A percentile compares a stretch with the other conserved stretches of the same genome.
Conservation (phyloP, 2,888 invertebrate genomes). For the Nemoura dubitans region DNA sequence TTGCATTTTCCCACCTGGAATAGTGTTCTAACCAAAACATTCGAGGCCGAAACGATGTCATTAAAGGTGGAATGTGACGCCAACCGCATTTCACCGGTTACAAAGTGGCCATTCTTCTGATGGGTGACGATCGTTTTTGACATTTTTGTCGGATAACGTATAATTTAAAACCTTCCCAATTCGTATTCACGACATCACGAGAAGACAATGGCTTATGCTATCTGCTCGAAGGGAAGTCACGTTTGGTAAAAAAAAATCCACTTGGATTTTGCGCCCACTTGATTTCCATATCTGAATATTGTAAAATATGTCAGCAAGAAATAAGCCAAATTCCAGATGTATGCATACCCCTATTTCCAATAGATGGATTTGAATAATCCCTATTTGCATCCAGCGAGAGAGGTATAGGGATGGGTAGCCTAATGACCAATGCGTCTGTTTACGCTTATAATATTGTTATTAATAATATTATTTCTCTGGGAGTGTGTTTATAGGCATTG, state of each 20-base stretch:
- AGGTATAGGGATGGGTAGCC: background rate
- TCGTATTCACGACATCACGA: background rate
- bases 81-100: background rate
- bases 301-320: slow-evolving; percentile 7
- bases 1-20: background rate
- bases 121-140: background rate
- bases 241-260: background rate
- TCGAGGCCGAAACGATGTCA: background rate
- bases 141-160: background rate
- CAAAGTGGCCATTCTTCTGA: slow-evolving; percentile 3
- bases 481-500: background rate
- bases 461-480: background rate
- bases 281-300: slow-evolving; percentile 12
- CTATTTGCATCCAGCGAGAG: background rate
- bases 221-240: background rate
- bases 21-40: background rate
- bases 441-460: background rate
- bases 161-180: background rate
- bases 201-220: background rate
- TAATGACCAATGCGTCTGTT: background rate
- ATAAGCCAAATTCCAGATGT: background rate
- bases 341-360: background rate
- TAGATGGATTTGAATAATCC: background rate
- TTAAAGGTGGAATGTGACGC: background rate
- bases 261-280: background rate